Percentiles rank a stretch among this genome's conserved stretches.
phyloP scores from a whole-genome alignment of 2,113 vertebrate species.

The Barnardius zonarius region DNA sequence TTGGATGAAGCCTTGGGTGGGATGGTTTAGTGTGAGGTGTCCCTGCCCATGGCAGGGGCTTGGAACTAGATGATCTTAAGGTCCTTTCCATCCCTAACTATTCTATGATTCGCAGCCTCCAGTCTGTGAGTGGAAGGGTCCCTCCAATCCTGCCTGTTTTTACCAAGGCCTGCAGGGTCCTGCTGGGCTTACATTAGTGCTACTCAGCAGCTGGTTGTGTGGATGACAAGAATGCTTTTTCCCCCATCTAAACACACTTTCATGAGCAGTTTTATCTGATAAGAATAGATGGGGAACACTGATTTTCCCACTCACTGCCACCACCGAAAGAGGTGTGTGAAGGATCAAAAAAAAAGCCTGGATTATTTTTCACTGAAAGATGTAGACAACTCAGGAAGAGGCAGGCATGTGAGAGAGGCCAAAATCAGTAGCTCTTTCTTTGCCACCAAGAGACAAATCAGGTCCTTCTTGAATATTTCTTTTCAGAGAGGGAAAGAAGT shows the following conservation, averaged over 20 bases:
- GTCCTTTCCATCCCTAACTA: too few relatives aligned
- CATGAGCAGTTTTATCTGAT: not conserved
- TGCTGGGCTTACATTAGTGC: not conserved
- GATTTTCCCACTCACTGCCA: not conserved
- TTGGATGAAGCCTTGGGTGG: too few relatives aligned
- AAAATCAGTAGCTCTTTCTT: not conserved
- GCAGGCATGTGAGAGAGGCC: not conserved
- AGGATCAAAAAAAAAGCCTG: not conserved
- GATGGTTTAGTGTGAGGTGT: too few relatives aligned
- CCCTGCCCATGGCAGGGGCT: too few relatives aligned
- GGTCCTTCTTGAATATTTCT: not conserved
- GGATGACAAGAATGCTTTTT: not conserved
- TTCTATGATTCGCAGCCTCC: not conserved
- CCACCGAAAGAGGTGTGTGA: not conserved
- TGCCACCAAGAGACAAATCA: not conserved
- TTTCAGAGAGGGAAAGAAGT: not conserved
- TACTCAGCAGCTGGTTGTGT: not conserved
- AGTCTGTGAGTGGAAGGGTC: not conserved
- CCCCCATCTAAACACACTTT: not conserved
- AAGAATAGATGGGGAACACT: not conserved
- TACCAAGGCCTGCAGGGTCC: not conserved
- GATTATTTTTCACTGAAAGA: not conserved
- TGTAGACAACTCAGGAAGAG: not conserved
- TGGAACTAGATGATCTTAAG: too few relatives aligned
- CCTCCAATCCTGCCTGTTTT: not conserved